These are phyloP conservation scores for Oncorhynchus tshawytscha DNA, from an alignment of 2,113 vertebrate genomes.

Conservation along the genomic window DNA sequence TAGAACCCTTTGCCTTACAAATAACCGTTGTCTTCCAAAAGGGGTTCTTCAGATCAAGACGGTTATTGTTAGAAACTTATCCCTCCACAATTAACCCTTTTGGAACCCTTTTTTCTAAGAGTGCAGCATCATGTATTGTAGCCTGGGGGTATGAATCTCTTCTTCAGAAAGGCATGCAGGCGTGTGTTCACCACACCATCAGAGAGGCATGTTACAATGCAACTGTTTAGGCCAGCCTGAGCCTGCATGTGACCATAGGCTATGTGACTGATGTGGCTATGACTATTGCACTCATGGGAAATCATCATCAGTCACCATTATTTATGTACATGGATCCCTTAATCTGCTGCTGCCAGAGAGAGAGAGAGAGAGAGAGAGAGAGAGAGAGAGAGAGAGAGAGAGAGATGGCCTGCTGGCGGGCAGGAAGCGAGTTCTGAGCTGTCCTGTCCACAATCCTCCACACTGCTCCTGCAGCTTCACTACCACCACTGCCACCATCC, in stretches of 20 bases:
- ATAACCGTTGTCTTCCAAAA: too few species aligned
- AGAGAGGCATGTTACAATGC: conserved; percentile 34
- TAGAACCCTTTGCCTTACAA: too few species aligned
- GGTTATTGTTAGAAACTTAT: too few species aligned
- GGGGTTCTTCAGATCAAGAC: too few species aligned
- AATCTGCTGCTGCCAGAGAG: conserved; percentile 22
- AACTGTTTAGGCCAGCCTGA: conserved; percentile 44
- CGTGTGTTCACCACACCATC: conserved; percentile 32
- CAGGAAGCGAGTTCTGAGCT: too few species aligned
- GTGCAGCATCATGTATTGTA: too few species aligned
- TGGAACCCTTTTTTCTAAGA: too few species aligned
- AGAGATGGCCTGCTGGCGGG: conserved; percentile 9
- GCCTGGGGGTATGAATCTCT: conserved; percentile 12
- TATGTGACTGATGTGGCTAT: conserved; percentile 48
- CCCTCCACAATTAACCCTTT: too few species aligned
- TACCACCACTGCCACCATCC: too few species aligned
- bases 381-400: background rate
- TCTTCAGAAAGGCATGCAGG: background rate
- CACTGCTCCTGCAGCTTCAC: too few species aligned
- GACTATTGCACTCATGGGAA: conserved; percentile 57
- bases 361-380: background rate
- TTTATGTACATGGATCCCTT: conserved; percentile 48
- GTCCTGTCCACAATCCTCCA: background rate
- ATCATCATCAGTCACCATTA: conserved; percentile 55
- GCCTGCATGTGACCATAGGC: conserved; percentile 22